Evolutionary conservation across 2,797 vertebrate genomes (phyloP).

Genomic region (Karalla daura): DNA sequence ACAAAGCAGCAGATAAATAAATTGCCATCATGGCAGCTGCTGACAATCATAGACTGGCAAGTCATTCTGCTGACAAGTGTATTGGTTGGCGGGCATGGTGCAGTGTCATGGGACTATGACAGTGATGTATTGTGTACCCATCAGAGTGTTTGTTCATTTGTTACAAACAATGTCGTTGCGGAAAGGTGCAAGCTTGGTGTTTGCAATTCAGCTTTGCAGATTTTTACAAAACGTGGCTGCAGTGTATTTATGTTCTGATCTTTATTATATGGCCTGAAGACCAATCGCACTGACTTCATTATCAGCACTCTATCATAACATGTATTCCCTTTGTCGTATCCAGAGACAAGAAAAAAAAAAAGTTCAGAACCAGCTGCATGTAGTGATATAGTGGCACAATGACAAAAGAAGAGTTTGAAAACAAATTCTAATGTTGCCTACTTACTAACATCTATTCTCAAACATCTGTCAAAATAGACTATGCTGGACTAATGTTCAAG

Average conservation of each 20-base stretch:
- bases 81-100: constrained; percentile 54
- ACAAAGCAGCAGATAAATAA: constrained; percentile 58
- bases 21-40: constrained; percentile 69
- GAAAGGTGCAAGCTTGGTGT: constrained; percentile 39
- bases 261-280: constrained; percentile 2
- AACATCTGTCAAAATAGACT: too few relatives aligned
- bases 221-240: background rate
- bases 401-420: too few relatives aligned
- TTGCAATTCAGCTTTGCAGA: constrained; percentile 11
- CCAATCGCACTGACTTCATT: constrained; percentile 15
- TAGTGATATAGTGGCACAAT: too few relatives aligned
- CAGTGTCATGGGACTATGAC: constrained; percentile 61
- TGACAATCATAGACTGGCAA: constrained; percentile 73
- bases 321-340: constrained; percentile 6
- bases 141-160: constrained; percentile 65
- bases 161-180: constrained; percentile 51
- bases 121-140: constrained; percentile 69
- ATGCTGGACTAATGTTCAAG: too few relatives aligned
- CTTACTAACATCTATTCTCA: too few relatives aligned
- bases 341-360: too few relatives aligned
- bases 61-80: constrained; percentile 73
- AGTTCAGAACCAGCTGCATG: too few relatives aligned
- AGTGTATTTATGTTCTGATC: background rate
- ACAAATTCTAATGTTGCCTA: too few relatives aligned
- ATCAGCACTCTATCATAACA: constrained; percentile 11